Evolutionary conservation across 2,113 vertebrate genomes (phyloP), one percentile per base, ranked within the genome.

Genomic region (Passer montanus): DNA sequence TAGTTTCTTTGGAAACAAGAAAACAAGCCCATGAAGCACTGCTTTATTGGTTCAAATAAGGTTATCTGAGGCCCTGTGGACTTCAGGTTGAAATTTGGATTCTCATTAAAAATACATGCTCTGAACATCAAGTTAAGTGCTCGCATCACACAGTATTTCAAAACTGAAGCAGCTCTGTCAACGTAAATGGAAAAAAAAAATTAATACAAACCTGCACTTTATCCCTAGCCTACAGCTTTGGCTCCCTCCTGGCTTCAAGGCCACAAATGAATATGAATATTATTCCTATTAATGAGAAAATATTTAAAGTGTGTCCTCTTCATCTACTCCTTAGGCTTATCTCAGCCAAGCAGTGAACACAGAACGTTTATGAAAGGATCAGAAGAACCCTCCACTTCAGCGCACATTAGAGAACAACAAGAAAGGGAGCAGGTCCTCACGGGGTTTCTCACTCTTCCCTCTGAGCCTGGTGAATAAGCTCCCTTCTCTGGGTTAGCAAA

Each of bases 91-190:
- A 90, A 93, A 74, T 83, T 17, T 49, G 47, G 27, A 80, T 90
- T 93, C n/a, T 93, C 39, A 37, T 88, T 78, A 94, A 95, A 95
- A 90, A 88, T 63, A 86, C 50, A 85, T 83, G 43, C 37, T 85
- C 70, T 85, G 63, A 93, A 88, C 46, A 6, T 92, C 75, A 94
- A 80, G 60, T 49, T 28, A 91, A 75, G 63, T 35, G 59, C 22
- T 92, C 64, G 52, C 27, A 83, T 73, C 78, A 77, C 2, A 10
- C 20, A 81, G 41, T 53, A 63, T 53, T 86, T 91, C 35, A 46
- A 60, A 27, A 82, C 0, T 80, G 50, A 88, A 64, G 22, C 46
- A 90, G 15, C 19, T 72, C n/a, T 86, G 39, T 50, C 82, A 85
- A 37, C 2, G 11, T 35, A 76, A 86, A 85, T 67, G 10, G 4